Conservation (phyloP, 2,797 vertebrate species). For the Acrocephalus scirpaceus region DNA sequence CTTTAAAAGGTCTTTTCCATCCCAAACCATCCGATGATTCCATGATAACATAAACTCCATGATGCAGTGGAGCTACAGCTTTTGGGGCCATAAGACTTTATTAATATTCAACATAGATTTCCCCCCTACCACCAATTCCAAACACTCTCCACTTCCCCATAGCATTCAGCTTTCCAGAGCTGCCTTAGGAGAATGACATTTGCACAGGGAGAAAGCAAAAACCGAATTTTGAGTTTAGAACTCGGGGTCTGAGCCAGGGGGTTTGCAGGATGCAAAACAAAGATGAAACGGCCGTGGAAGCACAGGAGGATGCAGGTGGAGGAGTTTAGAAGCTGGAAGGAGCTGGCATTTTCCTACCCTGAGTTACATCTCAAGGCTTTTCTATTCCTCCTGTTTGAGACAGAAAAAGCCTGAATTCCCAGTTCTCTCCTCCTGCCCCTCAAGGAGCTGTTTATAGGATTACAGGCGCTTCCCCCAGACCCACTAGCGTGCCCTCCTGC, state of each 20-base stretch:
- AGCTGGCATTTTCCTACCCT: background rate
- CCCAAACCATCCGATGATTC: background rate
- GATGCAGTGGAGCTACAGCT: background rate
- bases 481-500: background rate
- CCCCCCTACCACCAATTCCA: rapidly evolving
- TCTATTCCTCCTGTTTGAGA: background rate
- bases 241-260: background rate
- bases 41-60: background rate
- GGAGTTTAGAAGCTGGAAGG: rapidly evolving
- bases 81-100: background rate
- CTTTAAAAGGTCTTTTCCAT: background rate
- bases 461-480: background rate
- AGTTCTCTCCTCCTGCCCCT: background rate
- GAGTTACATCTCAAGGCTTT: background rate
- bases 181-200: background rate
- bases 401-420: background rate
- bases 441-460: background rate
- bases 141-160: background rate
- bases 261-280: background rate
- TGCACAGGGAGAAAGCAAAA: background rate
- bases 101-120: background rate
- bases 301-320: rapidly evolving
- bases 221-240: background rate
- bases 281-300: background rate
- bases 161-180: background rate